Evolutionary conservation across 2,113 vertebrate genomes (phyloP).

Genomic region (Osmerus eperlanus): DNA sequence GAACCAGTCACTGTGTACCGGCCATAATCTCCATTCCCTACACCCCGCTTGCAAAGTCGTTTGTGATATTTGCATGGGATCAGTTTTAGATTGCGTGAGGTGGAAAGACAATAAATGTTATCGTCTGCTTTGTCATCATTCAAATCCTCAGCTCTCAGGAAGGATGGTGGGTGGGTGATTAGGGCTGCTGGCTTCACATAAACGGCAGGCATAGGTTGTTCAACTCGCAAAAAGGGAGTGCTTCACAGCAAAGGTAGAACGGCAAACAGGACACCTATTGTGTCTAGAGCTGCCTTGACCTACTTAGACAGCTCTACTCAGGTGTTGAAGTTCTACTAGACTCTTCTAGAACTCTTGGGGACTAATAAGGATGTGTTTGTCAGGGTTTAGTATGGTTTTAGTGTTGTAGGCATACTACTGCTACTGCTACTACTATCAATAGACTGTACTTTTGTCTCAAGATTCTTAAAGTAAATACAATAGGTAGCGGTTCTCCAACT

Average conservation of each 20-base stretch:
- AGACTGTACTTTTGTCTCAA: too few relatives aligned
- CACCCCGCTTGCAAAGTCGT: background rate
- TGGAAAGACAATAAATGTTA: constrained; percentile 31
- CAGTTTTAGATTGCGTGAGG: background rate
- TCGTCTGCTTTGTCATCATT: constrained; percentile 23
- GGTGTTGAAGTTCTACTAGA: constrained; percentile 41
- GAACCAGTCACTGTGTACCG: too few relatives aligned
- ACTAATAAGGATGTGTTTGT: background rate
- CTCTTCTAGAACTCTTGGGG: background rate
- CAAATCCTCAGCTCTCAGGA: constrained; percentile 24
- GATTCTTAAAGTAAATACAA: too few relatives aligned
- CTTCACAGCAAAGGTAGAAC: constrained; percentile 10
- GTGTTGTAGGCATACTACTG: too few relatives aligned
- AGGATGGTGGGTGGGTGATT: background rate
- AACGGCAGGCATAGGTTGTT: background rate
- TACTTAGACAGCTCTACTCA: constrained; percentile 21
- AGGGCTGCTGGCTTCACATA: background rate
- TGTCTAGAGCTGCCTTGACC: constrained; percentile 15
- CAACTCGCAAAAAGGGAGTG: background rate
- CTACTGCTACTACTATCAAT: too few relatives aligned
- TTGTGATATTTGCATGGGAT: constrained; percentile 31
- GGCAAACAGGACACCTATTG: constrained; percentile 46
- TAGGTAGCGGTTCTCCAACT: too few relatives aligned
- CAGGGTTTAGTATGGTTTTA: too few relatives aligned
- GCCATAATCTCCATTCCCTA: too few relatives aligned